phyloP scores from a whole-genome alignment of 1,140 invertebrate genomes.

The Leptinotarsa undecemlineata region DNA sequence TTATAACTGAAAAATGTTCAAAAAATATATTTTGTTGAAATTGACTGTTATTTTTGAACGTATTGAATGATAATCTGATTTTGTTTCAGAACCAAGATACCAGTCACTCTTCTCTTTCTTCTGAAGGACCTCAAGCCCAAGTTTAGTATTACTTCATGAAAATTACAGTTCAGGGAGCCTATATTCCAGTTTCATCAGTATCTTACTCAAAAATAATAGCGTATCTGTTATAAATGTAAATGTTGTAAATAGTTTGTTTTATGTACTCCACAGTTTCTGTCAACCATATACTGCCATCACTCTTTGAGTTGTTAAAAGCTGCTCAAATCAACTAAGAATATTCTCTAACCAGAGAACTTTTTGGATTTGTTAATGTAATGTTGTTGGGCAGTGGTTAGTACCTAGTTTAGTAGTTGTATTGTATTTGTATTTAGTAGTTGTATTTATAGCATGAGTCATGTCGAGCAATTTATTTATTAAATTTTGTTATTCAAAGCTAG shows the following conservation, averaged over 20 bases:
- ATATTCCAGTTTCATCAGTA: too few species aligned
- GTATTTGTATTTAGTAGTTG: too few species aligned
- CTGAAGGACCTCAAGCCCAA: background rate
- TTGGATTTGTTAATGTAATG: background rate
- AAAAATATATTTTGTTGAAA: too few species aligned
- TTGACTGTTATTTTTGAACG: background rate
- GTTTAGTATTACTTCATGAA: background rate
- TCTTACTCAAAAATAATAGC: background rate
- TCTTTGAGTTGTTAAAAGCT: background rate
- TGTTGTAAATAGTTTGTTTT: background rate
- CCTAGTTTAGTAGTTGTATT: background rate
- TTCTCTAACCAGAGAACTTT: too few species aligned
- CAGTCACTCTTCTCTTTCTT: slow-evolving; percentile 19
- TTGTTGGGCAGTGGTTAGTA: background rate
- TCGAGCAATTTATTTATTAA: slow-evolving; percentile 3
- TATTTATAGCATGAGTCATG: background rate
- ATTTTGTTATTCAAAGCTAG: background rate
- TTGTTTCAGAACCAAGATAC: slow-evolving; percentile 14
- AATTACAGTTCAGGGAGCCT: background rate
- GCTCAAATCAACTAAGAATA: background rate
- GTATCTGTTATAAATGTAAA: background rate
- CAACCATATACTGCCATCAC: background rate
- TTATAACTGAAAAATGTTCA: too few species aligned
- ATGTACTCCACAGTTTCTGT: background rate
- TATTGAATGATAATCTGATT: background rate